A percentile compares a stretch with the other conserved stretches of the same genome.
Conservation (phyloP, 2,113 vertebrate species). For the Alexandromys fortis region DNA sequence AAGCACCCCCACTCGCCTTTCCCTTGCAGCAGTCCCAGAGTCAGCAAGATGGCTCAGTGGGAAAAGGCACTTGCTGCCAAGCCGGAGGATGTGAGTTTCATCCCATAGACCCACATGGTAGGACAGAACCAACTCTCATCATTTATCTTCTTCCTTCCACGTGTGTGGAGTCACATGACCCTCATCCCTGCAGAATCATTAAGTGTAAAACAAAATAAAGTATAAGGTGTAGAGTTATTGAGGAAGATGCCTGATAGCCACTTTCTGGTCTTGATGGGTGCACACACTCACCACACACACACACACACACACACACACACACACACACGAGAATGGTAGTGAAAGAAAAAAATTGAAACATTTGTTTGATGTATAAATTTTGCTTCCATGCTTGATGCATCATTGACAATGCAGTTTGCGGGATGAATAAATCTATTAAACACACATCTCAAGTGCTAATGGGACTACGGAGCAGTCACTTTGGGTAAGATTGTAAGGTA, state of each 20-base stretch:
- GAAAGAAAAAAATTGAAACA: not conserved
- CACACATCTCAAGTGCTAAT: not conserved
- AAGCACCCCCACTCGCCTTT: not conserved
- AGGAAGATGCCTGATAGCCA: not conserved
- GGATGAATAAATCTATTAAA: conserved; percentile 31
- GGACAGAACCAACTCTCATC: not conserved
- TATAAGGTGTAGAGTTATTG: not conserved
- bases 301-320: not conserved
- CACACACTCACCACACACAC: not conserved
- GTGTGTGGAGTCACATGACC: not conserved
- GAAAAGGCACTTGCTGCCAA: not conserved
- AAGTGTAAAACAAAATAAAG: not conserved
- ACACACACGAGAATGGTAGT: not conserved
- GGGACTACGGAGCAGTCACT: not conserved
- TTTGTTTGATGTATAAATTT: conserved; percentile 1
- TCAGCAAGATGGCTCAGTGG: not conserved
- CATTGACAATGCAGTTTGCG: conserved; percentile 3
- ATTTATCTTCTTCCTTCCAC: not conserved
- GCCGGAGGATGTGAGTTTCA: not conserved
- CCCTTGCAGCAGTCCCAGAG: not conserved
- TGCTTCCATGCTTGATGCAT: not conserved
- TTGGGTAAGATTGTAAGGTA: not conserved
- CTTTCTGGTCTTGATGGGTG: no score
- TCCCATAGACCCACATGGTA: not conserved
- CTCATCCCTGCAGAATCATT: not conserved